These are phyloP conservation scores for Rutpela maculata DNA, from an alignment of 2,888 invertebrate genomes.

Conservation along the genomic window DNA sequence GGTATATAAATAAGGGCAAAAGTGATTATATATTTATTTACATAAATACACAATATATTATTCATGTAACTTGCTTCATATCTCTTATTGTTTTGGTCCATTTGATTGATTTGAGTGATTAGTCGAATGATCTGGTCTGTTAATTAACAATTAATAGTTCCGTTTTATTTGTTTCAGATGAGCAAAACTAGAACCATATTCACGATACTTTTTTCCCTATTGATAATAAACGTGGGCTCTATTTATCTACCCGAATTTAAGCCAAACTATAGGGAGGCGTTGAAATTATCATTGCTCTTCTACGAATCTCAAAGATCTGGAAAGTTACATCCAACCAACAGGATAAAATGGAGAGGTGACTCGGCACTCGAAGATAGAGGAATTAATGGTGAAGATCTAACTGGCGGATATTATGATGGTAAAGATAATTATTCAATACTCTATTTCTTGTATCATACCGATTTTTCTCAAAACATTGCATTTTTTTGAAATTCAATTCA, in stretches of 20 bases:
- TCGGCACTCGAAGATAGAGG: constrained; percentile 76
- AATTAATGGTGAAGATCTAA: constrained; percentile 75
- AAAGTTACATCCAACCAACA: constrained; percentile 73
- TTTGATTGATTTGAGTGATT: too few species aligned
- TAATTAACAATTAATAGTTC: background rate
- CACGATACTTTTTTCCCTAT: constrained; percentile 15
- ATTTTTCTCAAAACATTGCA: too few species aligned
- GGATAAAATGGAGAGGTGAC: constrained; percentile 76
- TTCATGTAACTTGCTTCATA: too few species aligned
- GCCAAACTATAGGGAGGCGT: constrained; percentile 73
- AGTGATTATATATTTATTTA: too few species aligned
- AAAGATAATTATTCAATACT: constrained; percentile 46
- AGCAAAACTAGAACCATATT: constrained; percentile 27
- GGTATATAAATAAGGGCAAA: too few species aligned
- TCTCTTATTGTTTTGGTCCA: too few species aligned
- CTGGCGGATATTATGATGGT: constrained; percentile 79
- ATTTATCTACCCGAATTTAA: constrained; percentile 29
- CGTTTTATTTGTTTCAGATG: constrained; percentile 28
- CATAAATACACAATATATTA: too few species aligned
- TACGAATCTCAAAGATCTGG: constrained; percentile 78
- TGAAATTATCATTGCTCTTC: constrained; percentile 75
- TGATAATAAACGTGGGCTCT: constrained; percentile 17
- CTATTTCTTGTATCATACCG: too few species aligned
- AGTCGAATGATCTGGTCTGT: background rate
- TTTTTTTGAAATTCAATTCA: too few species aligned